These are phyloP conservation scores for Dendrocincla fuliginosa DNA, from an alignment of 2,797 vertebrate species.

Conservation along the genomic window DNA sequence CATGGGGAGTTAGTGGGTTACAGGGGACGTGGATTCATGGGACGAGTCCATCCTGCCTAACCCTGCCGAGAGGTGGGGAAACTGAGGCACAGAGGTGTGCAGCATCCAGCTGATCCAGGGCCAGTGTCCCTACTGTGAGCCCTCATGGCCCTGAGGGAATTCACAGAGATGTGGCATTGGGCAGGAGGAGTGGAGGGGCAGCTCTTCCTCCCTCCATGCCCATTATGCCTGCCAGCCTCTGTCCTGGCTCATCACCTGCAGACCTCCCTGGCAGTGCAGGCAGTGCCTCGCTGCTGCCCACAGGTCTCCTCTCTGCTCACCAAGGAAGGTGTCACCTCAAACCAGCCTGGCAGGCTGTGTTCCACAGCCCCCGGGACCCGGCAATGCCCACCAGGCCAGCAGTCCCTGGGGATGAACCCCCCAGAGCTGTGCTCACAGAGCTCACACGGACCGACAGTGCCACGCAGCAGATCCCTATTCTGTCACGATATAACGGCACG, in stretches of 20 bases:
- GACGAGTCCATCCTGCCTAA: not conserved
- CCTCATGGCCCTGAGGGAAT: fast-evolving
- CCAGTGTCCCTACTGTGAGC: not conserved
- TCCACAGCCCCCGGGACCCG: no score
- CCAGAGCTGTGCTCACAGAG: fast-evolving
- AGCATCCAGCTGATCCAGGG: fast-evolving
- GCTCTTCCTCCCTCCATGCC: not conserved
- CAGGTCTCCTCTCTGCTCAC: fast-evolving
- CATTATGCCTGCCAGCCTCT: not conserved
- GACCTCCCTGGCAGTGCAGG: not conserved
- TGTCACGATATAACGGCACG: fast-evolving
- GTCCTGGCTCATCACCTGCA: not conserved
- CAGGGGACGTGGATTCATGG: fast-evolving
- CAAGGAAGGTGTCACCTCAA: fast-evolving
- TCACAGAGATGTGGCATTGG: fast-evolving
- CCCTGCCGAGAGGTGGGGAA: not conserved
- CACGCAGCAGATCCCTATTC: not conserved
- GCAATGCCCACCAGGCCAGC: not conserved
- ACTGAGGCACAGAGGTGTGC: not conserved
- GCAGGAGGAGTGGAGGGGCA: not conserved
- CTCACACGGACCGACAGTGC: fast-evolving
- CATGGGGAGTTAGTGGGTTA: constrained; percentile 34
- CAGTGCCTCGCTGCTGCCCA: fast-evolving
- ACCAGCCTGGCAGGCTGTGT: not conserved
- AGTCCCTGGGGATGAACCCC: not conserved